Base-by-base conservation (phyloP, 1,140 invertebrate species). In the Diorhabda carinulata region DNA sequence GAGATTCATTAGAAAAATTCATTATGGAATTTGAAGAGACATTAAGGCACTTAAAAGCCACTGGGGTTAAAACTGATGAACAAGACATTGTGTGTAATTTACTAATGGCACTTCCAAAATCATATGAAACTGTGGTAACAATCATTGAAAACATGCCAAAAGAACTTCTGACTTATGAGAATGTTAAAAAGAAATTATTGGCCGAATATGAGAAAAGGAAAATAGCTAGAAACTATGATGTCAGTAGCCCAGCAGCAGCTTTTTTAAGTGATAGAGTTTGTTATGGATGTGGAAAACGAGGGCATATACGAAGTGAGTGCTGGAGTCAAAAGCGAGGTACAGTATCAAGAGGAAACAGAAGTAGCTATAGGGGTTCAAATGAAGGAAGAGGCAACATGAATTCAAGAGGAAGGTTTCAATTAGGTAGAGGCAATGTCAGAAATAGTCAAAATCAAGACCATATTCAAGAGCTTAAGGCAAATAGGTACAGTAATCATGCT, bases 11-110 rank as follows among this genome's bases (percentile, higher is more conserved):
- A 3, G 65, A 73, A 57, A 67, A 66, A 63, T 68, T 66, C 57
- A 67, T 73, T 44, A 44, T 40, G 2, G 43, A 73, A 61, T 73
- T 72, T 64, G 72, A 73, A 10, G 60, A 73, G 63, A 67, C 67
- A n/a, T 7, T 69, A 40, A 71, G 72, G 56, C 63, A 73, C 52
- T 61, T 73, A 42, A 73, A 69, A 61, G 43, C 63, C 47, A 64
- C 63, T 56, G 70, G 61, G 7, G 42, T 57, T n/a, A 62, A 64
- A 57, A 67, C 67, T 5, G 64, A 72, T 58, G 70, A 72, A 43
- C 57, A 71, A 47, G 66, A 71, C 61, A 57, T 71, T 4, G 66
- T 68, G 47, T 67, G 69, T 57, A 73, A 68, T 52, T 63, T 73
- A 47, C 57, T 73, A 60, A 57, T 69, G 60, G 44, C 52, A 8